Evolutionary conservation across 2,113 vertebrate genomes (phyloP), one percentile per base, ranked within the genome.

Genomic region (Clarias batrachus): DNA sequence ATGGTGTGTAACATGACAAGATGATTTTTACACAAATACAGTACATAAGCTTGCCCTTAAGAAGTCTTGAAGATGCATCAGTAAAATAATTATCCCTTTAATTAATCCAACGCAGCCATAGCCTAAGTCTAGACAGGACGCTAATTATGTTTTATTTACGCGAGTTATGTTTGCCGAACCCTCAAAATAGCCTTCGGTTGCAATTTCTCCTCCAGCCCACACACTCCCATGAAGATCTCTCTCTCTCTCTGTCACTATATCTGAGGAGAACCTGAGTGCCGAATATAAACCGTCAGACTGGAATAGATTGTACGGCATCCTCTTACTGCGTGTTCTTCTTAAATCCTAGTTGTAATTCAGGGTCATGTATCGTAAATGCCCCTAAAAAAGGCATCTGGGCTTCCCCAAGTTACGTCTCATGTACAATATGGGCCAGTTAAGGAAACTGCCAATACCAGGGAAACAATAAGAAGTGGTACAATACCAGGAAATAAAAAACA

Each of bases 141-240:
- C 70, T 54, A 52, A 56, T 79, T 81, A 65, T 62, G 68, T 77
- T 86, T 48, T 82, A 84, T 90, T 90, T 86, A 84, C 68, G 3
- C 5, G 37, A 62, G 1, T 79, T 80, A 54, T 62, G 12, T 79
- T 16, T 27, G 65, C 82, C 62, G 68, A 88, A 80, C 1, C 41
- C 85, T 81, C 33, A 73, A 82, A 84, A 83, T 81, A 88, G 76
- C 63, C 76, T 63, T 80, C 66, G 5, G 57, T 16, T 86, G 84
- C 66, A 76, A 81, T 85, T 79, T 86, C 86, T 84, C 66, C 84
- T 76, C 62, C 76, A 77, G 63, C 85, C 84, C 84, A 86, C 85
- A 86, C 77, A 85, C 76, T 59, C 25, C 82, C 30, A 80, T 76
- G 76, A 86, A 84, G 81, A 76, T 89, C 30, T 74, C 76, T 48